A percentile compares a stretch with the other conserved stretches of the same genome.
Conservation (phyloP, 2,888 invertebrate species). For the Synergus laeviventris region DNA sequence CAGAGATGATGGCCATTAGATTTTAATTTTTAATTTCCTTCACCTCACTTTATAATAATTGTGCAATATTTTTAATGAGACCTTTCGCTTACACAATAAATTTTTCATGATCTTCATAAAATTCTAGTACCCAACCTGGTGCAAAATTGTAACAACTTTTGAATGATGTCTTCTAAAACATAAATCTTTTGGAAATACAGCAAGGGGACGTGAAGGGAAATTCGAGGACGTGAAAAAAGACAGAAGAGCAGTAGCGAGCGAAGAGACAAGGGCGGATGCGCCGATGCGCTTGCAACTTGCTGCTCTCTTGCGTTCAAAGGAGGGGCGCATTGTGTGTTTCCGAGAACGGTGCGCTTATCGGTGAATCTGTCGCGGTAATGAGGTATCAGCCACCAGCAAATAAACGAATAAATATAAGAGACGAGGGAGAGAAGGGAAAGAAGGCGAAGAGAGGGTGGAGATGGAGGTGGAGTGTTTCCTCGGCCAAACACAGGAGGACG, state of each 20-base stretch:
- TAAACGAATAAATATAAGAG: conserved; percentile 73
- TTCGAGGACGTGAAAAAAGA: conserved; percentile 26
- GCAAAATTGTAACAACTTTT: too few species aligned
- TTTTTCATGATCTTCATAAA: too few species aligned
- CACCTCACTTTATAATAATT: not conserved
- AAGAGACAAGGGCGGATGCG: conserved; percentile 43
- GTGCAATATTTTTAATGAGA: too few species aligned
- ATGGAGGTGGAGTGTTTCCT: conserved; percentile 45
- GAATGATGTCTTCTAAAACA: too few species aligned
- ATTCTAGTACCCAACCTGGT: too few species aligned
- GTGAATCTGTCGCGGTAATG: conserved; percentile 76
- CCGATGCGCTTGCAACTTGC: conserved; percentile 47
- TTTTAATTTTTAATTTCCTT: conserved; percentile 8
- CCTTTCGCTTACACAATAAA: too few species aligned
- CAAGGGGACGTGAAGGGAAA: not conserved
- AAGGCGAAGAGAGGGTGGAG: conserved; percentile 43
- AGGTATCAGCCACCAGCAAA: conserved; percentile 75
- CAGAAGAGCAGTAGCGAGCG: conserved; percentile 43
- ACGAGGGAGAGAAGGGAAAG: conserved; percentile 55
- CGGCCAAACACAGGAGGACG: conserved; percentile 43
- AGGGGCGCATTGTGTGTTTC: conserved; percentile 75
- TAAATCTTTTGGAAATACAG: not conserved
- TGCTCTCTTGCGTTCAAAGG: conserved; percentile 48
- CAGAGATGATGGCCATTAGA: conserved; percentile 35
- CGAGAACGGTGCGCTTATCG: conserved; percentile 75